Conservation (phyloP, 2,888 invertebrate genomes). For the Heliconius cydno region DNA sequence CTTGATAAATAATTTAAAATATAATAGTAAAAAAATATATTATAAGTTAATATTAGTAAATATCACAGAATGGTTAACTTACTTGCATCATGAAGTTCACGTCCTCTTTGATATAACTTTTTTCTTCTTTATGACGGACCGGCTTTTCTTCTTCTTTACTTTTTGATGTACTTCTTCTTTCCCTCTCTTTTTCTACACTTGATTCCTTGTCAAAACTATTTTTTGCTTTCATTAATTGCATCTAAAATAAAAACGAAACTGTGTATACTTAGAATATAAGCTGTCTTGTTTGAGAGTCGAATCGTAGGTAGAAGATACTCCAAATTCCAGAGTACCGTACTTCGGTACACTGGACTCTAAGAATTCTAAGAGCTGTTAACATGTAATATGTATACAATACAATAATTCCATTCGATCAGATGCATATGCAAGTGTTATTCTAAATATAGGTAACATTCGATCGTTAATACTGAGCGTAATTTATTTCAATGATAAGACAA, state of each 20-base stretch:
- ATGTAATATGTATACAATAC: neutral
- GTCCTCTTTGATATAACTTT: conserved; percentile 70
- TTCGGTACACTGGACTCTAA: no score
- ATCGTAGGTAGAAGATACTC: no score
- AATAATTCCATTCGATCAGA: neutral
- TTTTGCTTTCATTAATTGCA: conserved; percentile 82
- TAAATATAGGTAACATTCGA: neutral
- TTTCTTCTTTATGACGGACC: conserved; percentile 63
- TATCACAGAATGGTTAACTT: conserved; percentile 33
- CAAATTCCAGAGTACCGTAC: no score
- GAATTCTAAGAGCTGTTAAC: no score
- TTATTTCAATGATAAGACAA: neutral
- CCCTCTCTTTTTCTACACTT: conserved; percentile 77
- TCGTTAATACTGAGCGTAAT: neutral
- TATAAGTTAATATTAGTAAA: neutral
- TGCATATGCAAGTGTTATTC: neutral
- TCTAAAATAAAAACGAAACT: conserved; percentile 60
- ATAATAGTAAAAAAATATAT: neutral
- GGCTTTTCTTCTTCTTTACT: conserved; percentile 78
- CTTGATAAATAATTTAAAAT: conserved; percentile 53
- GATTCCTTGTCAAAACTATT: conserved; percentile 82
- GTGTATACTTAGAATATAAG: no score
- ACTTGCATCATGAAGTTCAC: conserved; percentile 81
- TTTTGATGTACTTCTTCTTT: conserved; percentile 74
- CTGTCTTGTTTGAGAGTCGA: no score